These are phyloP conservation scores for Sinotaia quadrata DNA, from an alignment of 2,888 invertebrate species.

Conservation along the genomic window DNA sequence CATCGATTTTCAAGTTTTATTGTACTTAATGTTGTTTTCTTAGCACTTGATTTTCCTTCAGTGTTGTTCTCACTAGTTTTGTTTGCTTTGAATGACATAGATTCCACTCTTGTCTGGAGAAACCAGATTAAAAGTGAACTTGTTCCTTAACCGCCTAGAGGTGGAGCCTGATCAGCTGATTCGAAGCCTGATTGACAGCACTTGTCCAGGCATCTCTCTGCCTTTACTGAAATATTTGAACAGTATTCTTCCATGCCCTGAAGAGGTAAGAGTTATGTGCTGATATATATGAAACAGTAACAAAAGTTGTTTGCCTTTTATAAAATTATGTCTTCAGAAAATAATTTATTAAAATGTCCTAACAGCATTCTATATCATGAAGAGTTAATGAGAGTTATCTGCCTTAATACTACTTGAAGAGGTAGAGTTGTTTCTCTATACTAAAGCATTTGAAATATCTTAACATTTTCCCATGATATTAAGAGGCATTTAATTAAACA, in stretches of 20 bases:
- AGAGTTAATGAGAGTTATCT: too few relatives aligned
- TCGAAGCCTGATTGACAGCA: conserved; percentile 50
- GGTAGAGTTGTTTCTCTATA: too few relatives aligned
- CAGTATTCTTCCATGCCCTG: conserved; percentile 54
- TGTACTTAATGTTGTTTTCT: neutral
- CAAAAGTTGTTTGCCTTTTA: too few relatives aligned
- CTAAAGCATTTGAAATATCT: too few relatives aligned
- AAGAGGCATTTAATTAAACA: too few relatives aligned
- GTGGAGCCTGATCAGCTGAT: conserved; percentile 62
- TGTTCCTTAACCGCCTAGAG: conserved; percentile 63
- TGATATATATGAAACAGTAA: too few relatives aligned
- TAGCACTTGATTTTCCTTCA: neutral
- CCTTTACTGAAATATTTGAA: conserved; percentile 56
- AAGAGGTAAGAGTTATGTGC: conserved; percentile 65
- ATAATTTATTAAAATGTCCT: too few relatives aligned
- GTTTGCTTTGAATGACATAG: conserved; percentile 30
- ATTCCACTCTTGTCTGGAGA: conserved; percentile 50
- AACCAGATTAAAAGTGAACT: conserved; percentile 57
- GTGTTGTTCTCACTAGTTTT: conserved; percentile 11
- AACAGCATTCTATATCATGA: too few relatives aligned
- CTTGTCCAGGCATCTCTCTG: conserved; percentile 45
- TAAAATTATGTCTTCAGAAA: too few relatives aligned
- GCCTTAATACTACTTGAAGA: too few relatives aligned
- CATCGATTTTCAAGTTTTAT: neutral
- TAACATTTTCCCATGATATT: too few relatives aligned